These are phyloP conservation scores for Cercopithecus petaurista DNA, from an alignment of 2,797 vertebrate genomes.

Conservation along the genomic window DNA sequence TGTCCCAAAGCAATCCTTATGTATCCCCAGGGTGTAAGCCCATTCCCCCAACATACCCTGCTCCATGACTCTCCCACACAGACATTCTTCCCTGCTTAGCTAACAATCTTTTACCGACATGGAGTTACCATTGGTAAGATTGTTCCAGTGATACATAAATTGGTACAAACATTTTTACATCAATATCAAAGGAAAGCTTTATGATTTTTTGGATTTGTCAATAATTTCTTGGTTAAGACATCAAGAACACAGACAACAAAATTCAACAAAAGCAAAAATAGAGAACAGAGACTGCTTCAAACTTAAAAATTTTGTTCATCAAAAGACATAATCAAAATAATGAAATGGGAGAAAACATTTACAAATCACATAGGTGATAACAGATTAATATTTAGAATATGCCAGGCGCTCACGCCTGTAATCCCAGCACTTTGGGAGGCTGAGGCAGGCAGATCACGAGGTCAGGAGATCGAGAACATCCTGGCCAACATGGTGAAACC, in stretches of 20 bases:
- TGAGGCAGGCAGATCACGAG: fast-evolving
- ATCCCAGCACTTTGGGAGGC: too few species aligned
- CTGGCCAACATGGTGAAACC: too few species aligned
- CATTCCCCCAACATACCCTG: not conserved
- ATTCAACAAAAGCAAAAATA: not conserved
- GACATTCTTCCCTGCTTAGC: not conserved
- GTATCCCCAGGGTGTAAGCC: not conserved
- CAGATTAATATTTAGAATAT: not conserved
- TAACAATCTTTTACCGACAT: not conserved
- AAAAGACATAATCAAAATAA: not conserved
- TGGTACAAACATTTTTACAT: not conserved
- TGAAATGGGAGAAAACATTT: not conserved
- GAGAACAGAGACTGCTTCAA: not conserved
- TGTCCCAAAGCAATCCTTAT: not conserved
- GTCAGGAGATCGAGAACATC: too few species aligned
- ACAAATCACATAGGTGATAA: not conserved
- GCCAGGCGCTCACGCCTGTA: too few species aligned
- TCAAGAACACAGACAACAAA: not conserved
- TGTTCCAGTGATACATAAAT: not conserved
- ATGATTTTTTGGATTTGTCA: not conserved
- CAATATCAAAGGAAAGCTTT: not conserved
- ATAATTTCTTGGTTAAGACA: not conserved
- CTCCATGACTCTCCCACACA: too few species aligned
- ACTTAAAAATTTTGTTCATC: not conserved
- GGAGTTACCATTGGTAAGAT: not conserved